Base-by-base conservation (phyloP, 2,797 vertebrate species). In the Poecilia picta region DNA sequence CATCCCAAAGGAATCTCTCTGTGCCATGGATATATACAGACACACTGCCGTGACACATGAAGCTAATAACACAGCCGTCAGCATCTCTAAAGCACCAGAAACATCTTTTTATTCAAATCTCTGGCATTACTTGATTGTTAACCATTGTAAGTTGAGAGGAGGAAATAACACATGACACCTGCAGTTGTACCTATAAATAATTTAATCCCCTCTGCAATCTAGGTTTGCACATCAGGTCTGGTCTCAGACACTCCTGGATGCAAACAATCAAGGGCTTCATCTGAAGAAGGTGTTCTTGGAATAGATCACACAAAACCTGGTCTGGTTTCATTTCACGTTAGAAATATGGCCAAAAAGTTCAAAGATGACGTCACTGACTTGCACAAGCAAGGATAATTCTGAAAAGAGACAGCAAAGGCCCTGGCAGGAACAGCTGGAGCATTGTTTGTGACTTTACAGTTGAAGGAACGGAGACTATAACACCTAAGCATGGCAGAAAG, bases 1-100 rank as follows among this genome's bases (percentile, higher is more conserved):
- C 6, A 16, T 79, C 89, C 85, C 81, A 75, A 13, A 81, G 86
- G 85, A 88, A 87, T 49, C 82, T 75, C 66, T 73, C 51, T 47
- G 49, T 25, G 55, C 20, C 15, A 20, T 68, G 51, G 66, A 64
- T n/a, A 20, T 74, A 72, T 68, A 80, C 66, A 74, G 31, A 83
- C 25, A 78, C 15, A 49, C 64, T 51, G 28, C 70, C 39, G 43
- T 46, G 57, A 81, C 49, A 73, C 43, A 74, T 41, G 28, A 2
- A 75, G 59, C 55, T 46, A 74, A 73, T 59, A 76, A 78, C 5
- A 72, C 47, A 72, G 87, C 57, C 76, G 64, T 75, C 68, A 73
- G 55, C 20, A n/a, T 83, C 80, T 74, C 57, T 74, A 49, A 49
- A 76, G 36, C 20, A 25, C 36, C 41, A 12, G 71, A 82, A 74